phyloP scores from a whole-genome alignment of 2,797 vertebrate species.

The Acanthiza pusilla region DNA sequence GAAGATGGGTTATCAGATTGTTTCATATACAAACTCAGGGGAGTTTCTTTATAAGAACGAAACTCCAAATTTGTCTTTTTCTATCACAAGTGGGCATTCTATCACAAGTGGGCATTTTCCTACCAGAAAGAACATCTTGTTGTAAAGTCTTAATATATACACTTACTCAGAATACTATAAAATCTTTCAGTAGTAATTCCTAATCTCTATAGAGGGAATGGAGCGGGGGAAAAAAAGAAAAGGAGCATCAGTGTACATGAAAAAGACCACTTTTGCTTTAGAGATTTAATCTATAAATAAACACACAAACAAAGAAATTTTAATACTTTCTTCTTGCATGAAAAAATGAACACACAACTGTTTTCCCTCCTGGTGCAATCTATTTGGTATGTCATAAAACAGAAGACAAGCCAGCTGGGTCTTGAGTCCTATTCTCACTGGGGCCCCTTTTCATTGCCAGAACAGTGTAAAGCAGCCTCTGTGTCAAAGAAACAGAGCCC shows the following conservation, averaged over 20 bases:
- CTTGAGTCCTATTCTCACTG: background rate
- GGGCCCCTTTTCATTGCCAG: background rate
- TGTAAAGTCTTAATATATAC: background rate
- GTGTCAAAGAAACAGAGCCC: background rate
- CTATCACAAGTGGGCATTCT: background rate
- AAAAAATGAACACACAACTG: background rate
- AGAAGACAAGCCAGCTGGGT: constrained; percentile 9
- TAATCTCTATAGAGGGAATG: background rate
- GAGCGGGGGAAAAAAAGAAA: fast-evolving
- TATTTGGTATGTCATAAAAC: background rate
- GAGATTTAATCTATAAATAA: background rate
- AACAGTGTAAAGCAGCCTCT: background rate
- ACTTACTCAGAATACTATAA: background rate
- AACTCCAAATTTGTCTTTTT: background rate
- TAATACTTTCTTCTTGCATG: background rate
- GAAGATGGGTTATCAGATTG: background rate
- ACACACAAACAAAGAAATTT: background rate
- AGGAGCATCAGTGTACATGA: background rate
- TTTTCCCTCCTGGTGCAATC: background rate
- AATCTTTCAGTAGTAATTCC: background rate
- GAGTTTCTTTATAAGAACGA: background rate
- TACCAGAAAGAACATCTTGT: background rate
- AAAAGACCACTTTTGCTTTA: background rate
- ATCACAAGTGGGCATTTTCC: too few species aligned
- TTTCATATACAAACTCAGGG: background rate